These are phyloP conservation scores for Drosophila sordidapex DNA, from an alignment of 2,888 invertebrate genomes.

Conservation along the genomic window DNA sequence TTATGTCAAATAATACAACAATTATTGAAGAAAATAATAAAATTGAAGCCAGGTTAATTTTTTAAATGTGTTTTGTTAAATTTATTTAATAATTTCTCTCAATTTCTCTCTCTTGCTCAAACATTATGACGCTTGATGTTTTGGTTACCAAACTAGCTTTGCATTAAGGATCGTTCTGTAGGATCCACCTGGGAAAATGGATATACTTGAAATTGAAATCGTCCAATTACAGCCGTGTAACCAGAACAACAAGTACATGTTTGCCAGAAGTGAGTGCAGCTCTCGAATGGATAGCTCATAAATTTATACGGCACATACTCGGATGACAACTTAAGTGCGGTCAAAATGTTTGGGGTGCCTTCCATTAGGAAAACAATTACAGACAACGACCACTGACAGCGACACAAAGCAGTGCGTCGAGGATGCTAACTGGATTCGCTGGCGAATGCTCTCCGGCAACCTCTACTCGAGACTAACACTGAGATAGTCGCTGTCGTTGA, in stretches of 20 bases:
- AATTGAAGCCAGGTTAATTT: too few relatives aligned
- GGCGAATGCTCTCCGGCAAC: background rate
- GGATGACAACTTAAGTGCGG: conserved; percentile 78
- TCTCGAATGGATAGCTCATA: conserved; percentile 50
- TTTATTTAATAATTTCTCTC: background rate
- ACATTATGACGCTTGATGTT: background rate
- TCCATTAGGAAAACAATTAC: conserved; percentile 80
- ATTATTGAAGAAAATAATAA: too few relatives aligned
- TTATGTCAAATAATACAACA: too few relatives aligned
- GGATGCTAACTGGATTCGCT: conserved; percentile 14
- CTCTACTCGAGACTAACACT: conserved; percentile 3
- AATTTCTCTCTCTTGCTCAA: background rate
- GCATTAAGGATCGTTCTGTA: background rate
- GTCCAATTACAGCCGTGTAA: conserved; percentile 1
- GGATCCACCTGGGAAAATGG: background rate
- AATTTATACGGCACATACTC: conserved; percentile 64
- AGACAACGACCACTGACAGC: conserved; percentile 66
- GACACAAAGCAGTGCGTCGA: conserved; percentile 51
- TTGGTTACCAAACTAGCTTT: background rate
- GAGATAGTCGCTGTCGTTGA: conserved; percentile 22
- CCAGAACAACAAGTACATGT: conserved; percentile 4
- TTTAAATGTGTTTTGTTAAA: too few relatives aligned
- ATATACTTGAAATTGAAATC: background rate
- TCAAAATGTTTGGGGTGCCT: conserved; percentile 67
- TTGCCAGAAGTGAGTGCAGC: conserved; percentile 1